Evolutionary conservation across 2,888 invertebrate species (phyloP).

Genomic region (Ptychoptera albimana): DNA sequence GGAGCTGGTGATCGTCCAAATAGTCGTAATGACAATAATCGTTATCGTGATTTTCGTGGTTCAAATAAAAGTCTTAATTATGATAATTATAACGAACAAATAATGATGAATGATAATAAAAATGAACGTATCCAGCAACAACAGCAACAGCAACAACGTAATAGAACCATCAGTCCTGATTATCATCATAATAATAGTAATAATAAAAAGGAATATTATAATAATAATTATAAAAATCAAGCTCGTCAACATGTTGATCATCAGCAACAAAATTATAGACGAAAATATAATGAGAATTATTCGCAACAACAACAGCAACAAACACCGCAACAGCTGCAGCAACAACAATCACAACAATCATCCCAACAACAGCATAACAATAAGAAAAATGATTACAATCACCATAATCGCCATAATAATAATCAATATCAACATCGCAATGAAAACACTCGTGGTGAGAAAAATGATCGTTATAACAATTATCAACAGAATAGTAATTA

Average conservation of each 20-base stretch:
- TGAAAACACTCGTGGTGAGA: neutral
- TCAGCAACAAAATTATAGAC: neutral
- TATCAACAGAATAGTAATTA: constrained; percentile 7
- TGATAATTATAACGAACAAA: neutral
- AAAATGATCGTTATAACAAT: constrained; percentile 15
- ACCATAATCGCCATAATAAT: neutral
- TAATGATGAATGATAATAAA: neutral
- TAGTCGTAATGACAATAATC: constrained; percentile 1
- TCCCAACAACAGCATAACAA: too few relatives aligned
- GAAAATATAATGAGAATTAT: too few relatives aligned
- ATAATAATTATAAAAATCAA: constrained; percentile 3
- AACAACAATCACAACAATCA: too few relatives aligned
- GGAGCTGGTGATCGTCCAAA: neutral
- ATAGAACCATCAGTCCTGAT: neutral
- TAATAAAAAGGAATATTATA: constrained; percentile 2
- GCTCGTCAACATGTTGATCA: constrained; percentile 1
- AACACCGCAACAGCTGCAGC: too few relatives aligned
- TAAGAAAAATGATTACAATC: neutral
- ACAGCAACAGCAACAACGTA: constrained; percentile 3
- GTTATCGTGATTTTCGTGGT: neutral
- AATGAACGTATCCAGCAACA: constrained; percentile 4
- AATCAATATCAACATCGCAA: neutral
- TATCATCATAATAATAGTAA: constrained; percentile 1
- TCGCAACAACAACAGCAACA: too few relatives aligned
- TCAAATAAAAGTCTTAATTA: constrained; percentile 1